A percentile compares a stretch with the other conserved stretches of the same genome.
Conservation (phyloP, 2,113 vertebrate genomes). For the Numida meleagris region DNA sequence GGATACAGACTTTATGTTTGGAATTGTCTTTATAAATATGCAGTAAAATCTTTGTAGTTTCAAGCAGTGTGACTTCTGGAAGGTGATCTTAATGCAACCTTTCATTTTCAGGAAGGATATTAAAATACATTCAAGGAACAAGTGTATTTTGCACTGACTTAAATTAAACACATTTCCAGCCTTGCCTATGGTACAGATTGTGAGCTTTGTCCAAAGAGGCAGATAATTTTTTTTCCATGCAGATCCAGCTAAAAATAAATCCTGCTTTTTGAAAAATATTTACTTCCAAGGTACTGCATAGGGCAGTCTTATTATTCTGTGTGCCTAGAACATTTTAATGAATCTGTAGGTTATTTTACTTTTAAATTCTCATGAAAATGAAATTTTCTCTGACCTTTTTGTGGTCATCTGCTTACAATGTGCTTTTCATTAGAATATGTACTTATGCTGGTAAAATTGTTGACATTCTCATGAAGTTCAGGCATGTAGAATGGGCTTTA, state of each 20-base stretch:
- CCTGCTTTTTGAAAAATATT: neutral
- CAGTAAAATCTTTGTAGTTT: neutral
- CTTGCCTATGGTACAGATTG: neutral
- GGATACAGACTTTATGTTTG: neutral
- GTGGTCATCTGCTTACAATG: neutral
- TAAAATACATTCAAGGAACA: neutral
- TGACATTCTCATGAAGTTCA: neutral
- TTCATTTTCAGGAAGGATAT: neutral
- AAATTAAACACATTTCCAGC: neutral
- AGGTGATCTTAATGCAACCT: neutral
- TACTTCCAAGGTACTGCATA: neutral
- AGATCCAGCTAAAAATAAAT: neutral
- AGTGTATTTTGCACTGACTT: neutral
- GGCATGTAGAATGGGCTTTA: neutral
- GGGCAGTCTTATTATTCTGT: neutral
- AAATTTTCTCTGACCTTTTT: neutral
- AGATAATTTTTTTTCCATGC: neutral
- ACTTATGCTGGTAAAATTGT: neutral
- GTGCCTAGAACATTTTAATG: neutral
- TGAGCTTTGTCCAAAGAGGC: neutral
- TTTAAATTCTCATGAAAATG: neutral
- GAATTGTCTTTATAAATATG: slow-evolving; percentile 4
- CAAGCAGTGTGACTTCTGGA: neutral
- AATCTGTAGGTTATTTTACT: neutral
- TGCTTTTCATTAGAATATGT: neutral